Conservation (phyloP, 2,888 invertebrate genomes). For the Portevinia maculata region DNA sequence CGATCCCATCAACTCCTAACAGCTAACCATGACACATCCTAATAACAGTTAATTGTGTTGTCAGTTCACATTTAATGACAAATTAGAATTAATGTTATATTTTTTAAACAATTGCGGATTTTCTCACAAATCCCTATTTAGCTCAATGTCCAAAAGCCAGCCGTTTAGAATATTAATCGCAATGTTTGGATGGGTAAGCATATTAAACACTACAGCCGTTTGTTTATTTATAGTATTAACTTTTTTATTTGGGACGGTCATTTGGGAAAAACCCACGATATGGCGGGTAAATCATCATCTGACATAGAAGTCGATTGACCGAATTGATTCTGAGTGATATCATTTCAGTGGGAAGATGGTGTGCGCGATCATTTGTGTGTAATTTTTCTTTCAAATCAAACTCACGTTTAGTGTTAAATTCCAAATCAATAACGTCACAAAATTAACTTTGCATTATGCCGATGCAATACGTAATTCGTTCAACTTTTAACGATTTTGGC, state of each 20-base stretch:
- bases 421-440: slow-evolving; percentile 39
- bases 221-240: too few relatives aligned
- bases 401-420: slow-evolving; percentile 40
- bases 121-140: neutral
- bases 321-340: slow-evolving; percentile 51
- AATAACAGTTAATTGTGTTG: too few relatives aligned
- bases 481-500: slow-evolving; percentile 49
- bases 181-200: too few relatives aligned
- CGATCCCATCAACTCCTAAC: too few relatives aligned
- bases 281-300: slow-evolving; percentile 14
- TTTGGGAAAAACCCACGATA: slow-evolving; percentile 43
- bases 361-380: neutral
- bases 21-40: too few relatives aligned
- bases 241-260: neutral
- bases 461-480: slow-evolving; percentile 21
- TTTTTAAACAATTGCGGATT: slow-evolving; percentile 4
- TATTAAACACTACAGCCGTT: too few relatives aligned
- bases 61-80: too few relatives aligned
- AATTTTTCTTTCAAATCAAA: slow-evolving; percentile 21
- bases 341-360: slow-evolving; percentile 38
- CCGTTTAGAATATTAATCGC: too few relatives aligned
- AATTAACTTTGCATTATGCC: slow-evolving; percentile 1
- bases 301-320: slow-evolving; percentile 27
- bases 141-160: too few relatives aligned
- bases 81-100: too few relatives aligned